Evolutionary conservation across 2,888 invertebrate genomes (phyloP), one percentile per base, ranked within the genome.

Genomic region (Acholoe squamosa): DNA sequence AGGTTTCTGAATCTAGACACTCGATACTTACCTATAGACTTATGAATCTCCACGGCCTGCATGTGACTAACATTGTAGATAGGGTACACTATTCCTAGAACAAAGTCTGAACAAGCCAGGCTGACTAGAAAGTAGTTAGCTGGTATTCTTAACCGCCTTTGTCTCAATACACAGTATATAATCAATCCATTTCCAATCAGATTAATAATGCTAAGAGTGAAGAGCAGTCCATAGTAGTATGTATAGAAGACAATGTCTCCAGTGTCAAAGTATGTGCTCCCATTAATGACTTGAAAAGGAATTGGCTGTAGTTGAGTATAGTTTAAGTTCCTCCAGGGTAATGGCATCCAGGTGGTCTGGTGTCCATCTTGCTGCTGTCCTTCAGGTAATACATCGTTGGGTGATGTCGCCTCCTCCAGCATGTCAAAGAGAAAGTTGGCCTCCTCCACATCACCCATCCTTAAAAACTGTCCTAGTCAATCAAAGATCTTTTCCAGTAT

Each of bases 61-160:
- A 93, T 91, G 90, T 93, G 93, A 28, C 92, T 91, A 16, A 92
- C 89, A 76, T 92, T 93, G 89, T 93, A 93, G 19, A 93, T 28
- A 14, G 93, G 92, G 71, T 93, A 93, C 0, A 92, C 91, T 10
- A 93, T 28, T 10, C 92, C 93, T 19, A 93, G 91, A 7, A 92
- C 61, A 34, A 93, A 86, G 61, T 93, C 93, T 0, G 93, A 93
- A 19, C 92, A 90, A 10, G 93, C 93, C 14, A 93, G 90, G 67
- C 93, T 93, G 84, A 91, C 56, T 14, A 91, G 89, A 84, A 91
- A 91, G 56, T 91, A 91, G 52, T 90, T 89, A 0, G 52, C 89
- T 14, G 91, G 90, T 22, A 89, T 33, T 0, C 51, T 34, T 7
- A 91, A 84, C 34, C 31, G 28, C 34, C 80, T 51, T 5, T 90